Evolutionary conservation across 1,140 invertebrate species (phyloP).

Genomic region (Nasonia longicornis): DNA sequence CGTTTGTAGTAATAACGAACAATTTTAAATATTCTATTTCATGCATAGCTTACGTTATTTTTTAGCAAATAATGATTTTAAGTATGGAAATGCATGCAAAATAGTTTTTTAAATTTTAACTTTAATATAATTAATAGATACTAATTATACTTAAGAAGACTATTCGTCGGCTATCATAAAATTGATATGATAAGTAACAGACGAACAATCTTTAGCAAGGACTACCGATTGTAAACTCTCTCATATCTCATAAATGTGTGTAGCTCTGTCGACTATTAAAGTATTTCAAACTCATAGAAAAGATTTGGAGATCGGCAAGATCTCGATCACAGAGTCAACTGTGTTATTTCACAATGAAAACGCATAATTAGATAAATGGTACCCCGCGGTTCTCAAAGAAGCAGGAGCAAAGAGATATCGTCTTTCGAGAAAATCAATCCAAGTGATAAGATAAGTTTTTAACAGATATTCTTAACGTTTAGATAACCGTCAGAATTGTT

Average conservation of each 20-base stretch:
- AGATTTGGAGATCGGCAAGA: slow-evolving; percentile 18
- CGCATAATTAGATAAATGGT: background rate
- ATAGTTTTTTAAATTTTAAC: background rate
- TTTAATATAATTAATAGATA: slow-evolving; percentile 17
- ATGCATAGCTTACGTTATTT: background rate
- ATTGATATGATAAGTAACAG: slow-evolving; percentile 9
- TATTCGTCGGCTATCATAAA: slow-evolving; percentile 12
- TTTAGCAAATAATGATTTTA: background rate
- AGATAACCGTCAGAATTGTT: background rate
- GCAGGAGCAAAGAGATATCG: background rate
- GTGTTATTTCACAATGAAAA: slow-evolving; percentile 20
- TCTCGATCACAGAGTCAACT: slow-evolving; percentile 35
- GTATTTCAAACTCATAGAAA: slow-evolving; percentile 21
- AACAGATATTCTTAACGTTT: background rate
- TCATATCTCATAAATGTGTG: background rate
- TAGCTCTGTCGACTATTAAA: background rate
- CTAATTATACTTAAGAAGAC: slow-evolving; percentile 21
- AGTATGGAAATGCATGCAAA: background rate
- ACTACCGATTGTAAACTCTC: background rate
- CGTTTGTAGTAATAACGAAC: background rate
- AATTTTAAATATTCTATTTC: background rate
- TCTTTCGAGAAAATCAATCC: background rate
- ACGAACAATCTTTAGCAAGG: slow-evolving; percentile 16
- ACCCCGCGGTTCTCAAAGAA: no score
- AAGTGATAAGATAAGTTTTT: background rate